These are phyloP conservation scores for Mola mola DNA, from an alignment of 2,113 vertebrate genomes.

Conservation along the genomic window DNA sequence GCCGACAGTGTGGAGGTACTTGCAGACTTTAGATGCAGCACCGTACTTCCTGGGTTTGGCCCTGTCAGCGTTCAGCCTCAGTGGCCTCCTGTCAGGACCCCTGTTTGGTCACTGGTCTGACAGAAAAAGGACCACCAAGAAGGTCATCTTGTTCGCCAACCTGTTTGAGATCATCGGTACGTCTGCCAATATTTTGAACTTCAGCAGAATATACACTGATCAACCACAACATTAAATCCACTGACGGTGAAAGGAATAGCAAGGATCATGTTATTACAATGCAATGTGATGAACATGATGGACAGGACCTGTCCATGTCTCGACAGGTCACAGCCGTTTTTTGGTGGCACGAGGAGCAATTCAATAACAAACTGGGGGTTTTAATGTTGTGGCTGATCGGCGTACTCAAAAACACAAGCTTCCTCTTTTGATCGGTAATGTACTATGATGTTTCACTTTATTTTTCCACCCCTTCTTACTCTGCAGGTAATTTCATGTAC, in stretches of 20 bases:
- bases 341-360: too few relatives aligned
- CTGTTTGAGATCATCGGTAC: constrained; percentile 85
- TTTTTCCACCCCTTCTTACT: neutral
- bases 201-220: neutral
- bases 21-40: constrained; percentile 81
- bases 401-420: neutral
- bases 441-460: neutral
- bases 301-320: too few relatives aligned
- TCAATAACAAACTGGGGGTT: too few relatives aligned
- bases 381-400: too few relatives aligned
- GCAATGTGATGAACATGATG: too few relatives aligned
- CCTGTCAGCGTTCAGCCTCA: constrained; percentile 86
- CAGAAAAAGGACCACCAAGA: constrained; percentile 79
- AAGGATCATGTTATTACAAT: too few relatives aligned
- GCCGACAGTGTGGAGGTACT: constrained; percentile 86
- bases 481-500: constrained; percentile 87
- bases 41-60: constrained; percentile 85
- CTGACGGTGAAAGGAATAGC: too few relatives aligned
- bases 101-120: constrained; percentile 86
- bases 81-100: constrained; percentile 81
- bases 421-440: neutral
- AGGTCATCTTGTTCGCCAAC: constrained; percentile 84
- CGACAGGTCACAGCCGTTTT: too few relatives aligned
- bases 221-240: too few relatives aligned
- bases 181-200: constrained; percentile 11